phyloP scores from a whole-genome alignment of 2,113 vertebrate species.

The Mirza zaza region DNA sequence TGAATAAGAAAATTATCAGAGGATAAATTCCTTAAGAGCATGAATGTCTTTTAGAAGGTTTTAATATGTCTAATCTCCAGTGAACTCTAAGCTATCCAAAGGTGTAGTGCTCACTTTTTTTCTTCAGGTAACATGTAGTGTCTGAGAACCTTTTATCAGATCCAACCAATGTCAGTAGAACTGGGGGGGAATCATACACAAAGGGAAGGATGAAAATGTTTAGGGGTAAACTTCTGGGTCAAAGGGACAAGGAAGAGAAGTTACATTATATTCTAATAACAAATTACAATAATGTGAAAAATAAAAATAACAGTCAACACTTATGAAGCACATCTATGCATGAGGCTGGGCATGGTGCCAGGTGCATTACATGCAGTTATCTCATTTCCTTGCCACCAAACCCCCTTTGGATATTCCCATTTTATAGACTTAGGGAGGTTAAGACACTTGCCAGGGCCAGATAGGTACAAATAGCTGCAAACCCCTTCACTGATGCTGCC shows the following conservation, averaged over 20 bases:
- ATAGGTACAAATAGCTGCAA: neutral
- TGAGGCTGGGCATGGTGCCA: too few relatives aligned
- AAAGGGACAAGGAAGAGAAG: neutral
- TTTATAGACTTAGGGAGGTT: neutral
- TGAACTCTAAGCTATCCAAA: neutral
- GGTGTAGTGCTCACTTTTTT: neutral
- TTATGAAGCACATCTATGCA: neutral
- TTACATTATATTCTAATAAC: neutral
- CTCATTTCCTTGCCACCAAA: neutral
- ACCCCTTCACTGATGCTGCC: neutral
- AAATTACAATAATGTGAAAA: neutral
- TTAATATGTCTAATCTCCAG: neutral
- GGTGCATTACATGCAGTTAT: accelerated
- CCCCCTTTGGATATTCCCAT: neutral
- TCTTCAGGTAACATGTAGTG: neutral
- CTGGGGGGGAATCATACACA: neutral
- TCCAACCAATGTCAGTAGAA: neutral
- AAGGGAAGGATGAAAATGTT: neutral
- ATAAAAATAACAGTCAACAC: neutral
- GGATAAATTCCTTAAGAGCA: neutral
- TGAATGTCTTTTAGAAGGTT: neutral
- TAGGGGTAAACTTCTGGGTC: neutral
- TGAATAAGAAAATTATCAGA: conserved; percentile 53
- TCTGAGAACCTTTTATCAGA: neutral
- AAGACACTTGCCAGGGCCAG: neutral